Base-by-base conservation (phyloP, 2,797 vertebrate genomes). In the Oceanodroma leucorhoa region DNA sequence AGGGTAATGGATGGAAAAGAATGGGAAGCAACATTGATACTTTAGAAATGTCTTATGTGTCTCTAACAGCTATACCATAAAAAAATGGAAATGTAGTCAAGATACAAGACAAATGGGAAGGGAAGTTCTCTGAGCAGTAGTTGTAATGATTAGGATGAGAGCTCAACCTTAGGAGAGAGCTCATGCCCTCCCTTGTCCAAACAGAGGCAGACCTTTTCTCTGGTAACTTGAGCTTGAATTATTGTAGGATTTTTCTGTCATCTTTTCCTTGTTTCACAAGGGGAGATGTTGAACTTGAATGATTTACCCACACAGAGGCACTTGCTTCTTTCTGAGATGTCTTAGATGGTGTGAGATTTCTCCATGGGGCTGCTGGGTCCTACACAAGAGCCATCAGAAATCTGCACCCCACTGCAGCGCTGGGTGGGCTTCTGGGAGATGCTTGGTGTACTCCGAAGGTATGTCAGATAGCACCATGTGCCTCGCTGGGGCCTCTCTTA, bases 341-440 rank as follows among this genome's bases (percentile, higher is more conserved):
- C 29, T 57, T 32, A 11, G 53, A 7, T n/a, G 10, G 2, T 57
- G 34, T n/a, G n/a, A n/a, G 32, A 22, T 57, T 79, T 89, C 27
- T 87, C 15, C 2, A 0, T 43, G 18, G 45, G 8, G 18, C 58
- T 76, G 8, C 22, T 4, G 5, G 13, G 11, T 84, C 18, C 54
- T 61, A 6, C 6, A 10, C 9, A 27, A 36, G 24, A 62, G 46
- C 40, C 2, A 0, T 48, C 14, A 69, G 71, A 70, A 43, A 30
- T 26, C 36, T 0, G 0, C 29, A 38, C 21, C 15, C 5, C 2
- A 0, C 17, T 62, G 48, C 17, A 16, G 43, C 0, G 1, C 29
- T 3, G 8, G 10, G 36, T 70, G 51, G 79, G 40, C 13, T 88
- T 60, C 23, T 71, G 36, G 58, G 70, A 73, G 43, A 19, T 32